Conservation (phyloP, 37 sponge, comb jelly and placozoan genomes). For the Theonella swinhoei region DNA sequence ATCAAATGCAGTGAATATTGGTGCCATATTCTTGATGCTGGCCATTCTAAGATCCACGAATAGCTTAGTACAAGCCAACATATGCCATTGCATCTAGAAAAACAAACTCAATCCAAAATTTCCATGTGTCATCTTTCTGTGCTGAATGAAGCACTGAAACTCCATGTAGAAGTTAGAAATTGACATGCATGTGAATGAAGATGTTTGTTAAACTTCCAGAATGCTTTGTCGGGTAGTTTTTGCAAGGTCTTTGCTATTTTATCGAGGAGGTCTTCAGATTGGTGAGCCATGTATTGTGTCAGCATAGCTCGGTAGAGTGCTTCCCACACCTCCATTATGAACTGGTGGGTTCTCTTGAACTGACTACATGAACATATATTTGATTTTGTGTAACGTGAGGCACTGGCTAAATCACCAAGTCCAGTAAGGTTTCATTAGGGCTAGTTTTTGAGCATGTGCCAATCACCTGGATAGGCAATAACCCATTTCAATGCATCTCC, state of each 20-base stretch:
- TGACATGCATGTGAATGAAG: too few relatives aligned
- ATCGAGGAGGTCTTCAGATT: neutral
- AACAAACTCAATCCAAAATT: slow-evolving; percentile 21
- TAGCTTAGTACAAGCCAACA: neutral
- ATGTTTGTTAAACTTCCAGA: too few relatives aligned
- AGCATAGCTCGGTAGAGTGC: slow-evolving; percentile 15
- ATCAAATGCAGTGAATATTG: slow-evolving; percentile 39
- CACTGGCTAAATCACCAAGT: neutral
- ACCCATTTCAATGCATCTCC: slow-evolving; percentile 6
- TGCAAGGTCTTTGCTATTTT: neutral
- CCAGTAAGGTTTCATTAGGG: too few relatives aligned
- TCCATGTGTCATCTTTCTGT: slow-evolving; percentile 13
- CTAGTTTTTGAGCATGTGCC: slow-evolving; percentile 18
- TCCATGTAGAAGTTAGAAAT: too few relatives aligned
- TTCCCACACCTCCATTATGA: slow-evolving; percentile 14
- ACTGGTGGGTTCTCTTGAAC: slow-evolving; percentile 24
- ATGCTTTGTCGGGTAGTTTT: neutral
- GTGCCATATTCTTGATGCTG: slow-evolving; percentile 25
- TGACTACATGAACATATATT: neutral
- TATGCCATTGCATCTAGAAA: slow-evolving; percentile 9
- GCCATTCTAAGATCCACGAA: too few relatives aligned
- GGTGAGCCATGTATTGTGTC: neutral
- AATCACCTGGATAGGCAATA: slow-evolving; percentile 16
- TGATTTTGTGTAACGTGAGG: neutral
- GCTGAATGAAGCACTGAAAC: too few relatives aligned